Evolutionary conservation across 2,797 vertebrate species (phyloP), one percentile per base, ranked within the genome.

Genomic region (Rhinella marina): DNA sequence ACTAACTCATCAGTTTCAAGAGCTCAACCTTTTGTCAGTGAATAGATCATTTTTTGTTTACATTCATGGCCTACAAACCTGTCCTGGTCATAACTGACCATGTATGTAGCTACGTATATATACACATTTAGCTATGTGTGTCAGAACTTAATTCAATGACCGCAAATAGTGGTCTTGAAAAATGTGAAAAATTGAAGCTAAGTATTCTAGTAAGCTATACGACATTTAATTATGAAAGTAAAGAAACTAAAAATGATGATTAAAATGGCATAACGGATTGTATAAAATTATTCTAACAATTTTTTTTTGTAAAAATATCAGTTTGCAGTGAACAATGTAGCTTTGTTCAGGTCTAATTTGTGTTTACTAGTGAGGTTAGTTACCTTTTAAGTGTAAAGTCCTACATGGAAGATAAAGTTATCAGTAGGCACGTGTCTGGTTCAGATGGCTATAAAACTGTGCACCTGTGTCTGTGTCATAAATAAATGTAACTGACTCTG

Each of bases 391-490:
- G 73, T 50, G 19, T 76, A 76, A 76, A 76, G 73, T 76, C 73
- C 73, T 76, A 7, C 10, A n/a, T n/a, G 73, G 1, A 11, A 50
- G 23, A 76, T 76, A 50, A 50, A 76, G 11, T 50, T 76, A 76
- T 76, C 41, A 50, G 13, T 3, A 27, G 41, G 72, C 72, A 23
- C 32, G 12, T 21, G 73, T 50, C 10, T 23, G 41, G 21, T 16
- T 16, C 8, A 73, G 23, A 0, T 4, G 70, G 70, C 48, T 14
- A 13, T 76, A 76, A 76, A 76, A 50, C 73, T 52, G 64, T 68
- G 73, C 73, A 76, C 73, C 73, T 76, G 73, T 12, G 21, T 50
- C 21, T 52, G 48, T n/a, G 73, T 76, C 41, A 76, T 76, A 76
- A 76, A 73, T 3, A 21, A 19, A 72, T 72, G 23, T 12, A 7